Percentiles rank a stretch among this genome's conserved stretches.
These are phyloP conservation scores for Melanotaenia nigrans DNA, from an alignment of 2,797 vertebrate species.

Conservation along the genomic window DNA sequence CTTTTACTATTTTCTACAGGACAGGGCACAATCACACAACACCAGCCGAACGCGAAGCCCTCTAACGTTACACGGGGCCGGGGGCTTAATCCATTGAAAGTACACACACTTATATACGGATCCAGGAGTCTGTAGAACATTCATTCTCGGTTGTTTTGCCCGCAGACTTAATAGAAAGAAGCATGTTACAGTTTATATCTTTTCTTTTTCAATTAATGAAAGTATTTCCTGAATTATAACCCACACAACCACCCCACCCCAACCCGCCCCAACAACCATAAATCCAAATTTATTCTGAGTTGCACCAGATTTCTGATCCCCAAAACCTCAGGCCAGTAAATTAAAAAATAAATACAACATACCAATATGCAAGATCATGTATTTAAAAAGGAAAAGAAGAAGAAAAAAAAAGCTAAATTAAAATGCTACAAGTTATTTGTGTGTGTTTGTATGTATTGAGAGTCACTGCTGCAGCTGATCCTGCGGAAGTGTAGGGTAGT, in stretches of 20 bases:
- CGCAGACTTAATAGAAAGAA: conserved; percentile 74
- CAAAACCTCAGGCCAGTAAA: conserved; percentile 74
- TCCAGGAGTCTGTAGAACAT: conserved; percentile 74
- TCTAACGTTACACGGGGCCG: conserved; percentile 69
- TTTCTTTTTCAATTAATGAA: conserved; percentile 65
- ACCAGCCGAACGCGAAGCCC: conserved; percentile 70
- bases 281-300: conserved; percentile 56
- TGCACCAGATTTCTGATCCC: conserved; percentile 71
- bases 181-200: conserved; percentile 70
- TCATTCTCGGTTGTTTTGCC: conserved; percentile 78
- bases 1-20: conserved; percentile 51
- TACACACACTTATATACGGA: conserved; percentile 68
- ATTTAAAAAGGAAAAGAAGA: conserved; percentile 41
- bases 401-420: conserved; percentile 45
- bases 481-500: conserved; percentile 70
- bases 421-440: conserved; percentile 81
- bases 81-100: conserved; percentile 67
- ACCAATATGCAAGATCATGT: conserved; percentile 74
- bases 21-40: conserved; percentile 70
- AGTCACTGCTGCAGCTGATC: conserved; percentile 76
- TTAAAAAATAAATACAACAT: conserved; percentile 80
- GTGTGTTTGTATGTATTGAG: conserved; percentile 70
- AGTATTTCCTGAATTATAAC: conserved; percentile 76
- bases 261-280: conserved; percentile 45
- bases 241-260: conserved; percentile 15